phyloP scores from a whole-genome alignment of 2,888 invertebrate genomes.

The Chydorus sphaericus region DNA sequence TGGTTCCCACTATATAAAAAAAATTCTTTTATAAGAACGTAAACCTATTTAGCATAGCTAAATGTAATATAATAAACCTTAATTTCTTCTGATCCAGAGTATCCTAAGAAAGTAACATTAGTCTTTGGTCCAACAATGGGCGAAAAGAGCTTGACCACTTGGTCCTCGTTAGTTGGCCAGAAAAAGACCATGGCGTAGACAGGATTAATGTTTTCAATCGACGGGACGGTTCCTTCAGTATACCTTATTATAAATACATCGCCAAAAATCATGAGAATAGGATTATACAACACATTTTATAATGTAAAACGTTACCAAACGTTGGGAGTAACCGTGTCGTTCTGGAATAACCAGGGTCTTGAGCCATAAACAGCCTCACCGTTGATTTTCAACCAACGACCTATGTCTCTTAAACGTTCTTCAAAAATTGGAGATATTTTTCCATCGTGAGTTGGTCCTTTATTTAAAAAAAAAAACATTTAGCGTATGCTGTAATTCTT shows the following conservation, averaged over 20 bases:
- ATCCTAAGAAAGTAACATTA: background rate
- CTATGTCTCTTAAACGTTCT: conserved; percentile 62
- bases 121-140: background rate
- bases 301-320: conserved; percentile 47
- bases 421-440: conserved; percentile 71
- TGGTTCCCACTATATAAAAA: background rate
- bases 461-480: too few species aligned
- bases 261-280: too few species aligned
- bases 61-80: too few species aligned
- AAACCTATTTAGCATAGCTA: background rate
- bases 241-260: background rate
- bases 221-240: conserved; percentile 3
- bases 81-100: background rate
- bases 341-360: conserved; percentile 64
- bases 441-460: conserved; percentile 70
- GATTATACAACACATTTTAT: too few species aligned
- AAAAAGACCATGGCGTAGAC: background rate
- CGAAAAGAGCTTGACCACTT: conserved; percentile 19
- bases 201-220: too few species aligned
- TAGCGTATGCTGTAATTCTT: too few species aligned
- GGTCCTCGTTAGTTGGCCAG: conserved; percentile 27
- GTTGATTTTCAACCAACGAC: conserved; percentile 64
- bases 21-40: too few species aligned
- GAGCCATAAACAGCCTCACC: conserved; percentile 73
- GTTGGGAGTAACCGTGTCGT: conserved; percentile 51